phyloP scores from a whole-genome alignment of 2,797 vertebrate genomes.

The Sebastes cheni region DNA sequence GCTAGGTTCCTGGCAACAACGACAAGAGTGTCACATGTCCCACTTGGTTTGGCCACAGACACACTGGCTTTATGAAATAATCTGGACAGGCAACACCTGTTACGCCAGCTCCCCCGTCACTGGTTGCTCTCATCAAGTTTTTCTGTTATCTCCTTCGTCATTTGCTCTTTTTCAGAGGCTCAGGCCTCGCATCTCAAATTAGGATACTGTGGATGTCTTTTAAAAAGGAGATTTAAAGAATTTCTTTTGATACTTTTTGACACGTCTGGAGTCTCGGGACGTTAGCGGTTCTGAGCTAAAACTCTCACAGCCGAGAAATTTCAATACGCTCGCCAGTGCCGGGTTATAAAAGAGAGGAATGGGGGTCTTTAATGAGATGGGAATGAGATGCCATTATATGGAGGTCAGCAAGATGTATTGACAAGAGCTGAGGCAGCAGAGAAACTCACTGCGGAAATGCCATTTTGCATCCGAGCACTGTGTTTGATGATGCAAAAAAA shows the following conservation, averaged over 20 bases:
- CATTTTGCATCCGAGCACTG: conserved; percentile 4
- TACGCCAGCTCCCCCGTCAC: conserved; percentile 19
- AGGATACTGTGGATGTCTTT: not conserved
- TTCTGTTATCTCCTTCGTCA: conserved; percentile 23
- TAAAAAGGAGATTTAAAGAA: not conserved
- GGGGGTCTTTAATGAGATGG: conserved; percentile 36
- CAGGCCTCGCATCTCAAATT: conserved; percentile 20
- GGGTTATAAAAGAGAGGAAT: conserved; percentile 36
- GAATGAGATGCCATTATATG: conserved; percentile 30
- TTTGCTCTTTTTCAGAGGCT: conserved; percentile 11
- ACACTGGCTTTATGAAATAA: conserved; percentile 35
- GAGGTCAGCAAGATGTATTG: conserved; percentile 45
- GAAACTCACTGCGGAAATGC: conserved; percentile 9
- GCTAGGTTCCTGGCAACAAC: not conserved
- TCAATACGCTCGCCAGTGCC: not conserved
- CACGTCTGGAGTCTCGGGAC: not conserved
- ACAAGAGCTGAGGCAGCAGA: conserved; percentile 20
- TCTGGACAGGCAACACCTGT: conserved; percentile 39
- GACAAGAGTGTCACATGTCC: conserved; percentile 16
- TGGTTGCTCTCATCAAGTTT: conserved; percentile 15
- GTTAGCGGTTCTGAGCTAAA: not conserved
- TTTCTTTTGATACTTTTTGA: not conserved
- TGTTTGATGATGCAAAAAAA: conserved; percentile 6
- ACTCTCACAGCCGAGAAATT: not conserved
- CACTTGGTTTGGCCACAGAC: conserved; percentile 10